Evolutionary conservation across 2,888 invertebrate species (phyloP), one percentile per base, ranked within the genome.

Genomic region (Cryptus viduatorius): DNA sequence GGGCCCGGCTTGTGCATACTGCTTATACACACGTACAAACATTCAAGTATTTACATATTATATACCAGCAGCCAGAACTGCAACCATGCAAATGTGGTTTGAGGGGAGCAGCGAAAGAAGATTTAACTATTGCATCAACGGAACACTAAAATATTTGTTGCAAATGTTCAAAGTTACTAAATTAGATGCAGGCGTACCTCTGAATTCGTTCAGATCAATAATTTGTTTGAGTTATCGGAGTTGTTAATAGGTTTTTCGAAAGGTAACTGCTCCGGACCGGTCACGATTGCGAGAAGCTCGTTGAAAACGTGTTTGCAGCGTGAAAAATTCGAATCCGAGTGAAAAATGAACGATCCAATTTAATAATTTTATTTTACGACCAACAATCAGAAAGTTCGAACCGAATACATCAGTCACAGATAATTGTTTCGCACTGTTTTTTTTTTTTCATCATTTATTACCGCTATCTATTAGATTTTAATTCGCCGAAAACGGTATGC

Each of bases 1-100:
- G 72, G 59, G 76, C 61, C 68, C 56, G 78, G 50, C 61, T 59
- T 19, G 69, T 65, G 64, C 79, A 72, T 72, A 72, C 69, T 59
- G 19, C 46, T 4, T 75, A 48, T 80, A 19, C 24, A 61, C 77
- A 65, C 75, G 53, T 53, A 12, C n/a, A 24, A 61, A 48, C 59
- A 64, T 69, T 48, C 29, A 80, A 67, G 50, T 44, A 69, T 53
- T 48, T 65, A 46, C 37, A 10, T 42, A 44, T 10, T 50, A 59
- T 46, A 73, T 50, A 42, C n/a, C 31, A 44, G 37, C 50, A 16
- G 7, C 56, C 3, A 24, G 56, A 12, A 19, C 56, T 24, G 56
- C 24, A 67, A 5, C 42, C 42, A 76, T 76, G 69, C 68, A 71
- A 78, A 59, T 79, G 69, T 31, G 14, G 53, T 37, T 37, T 37